Evolutionary conservation across 2,888 invertebrate genomes (phyloP), one percentile per base, ranked within the genome.

Genomic region (Orthosia incerta): DNA sequence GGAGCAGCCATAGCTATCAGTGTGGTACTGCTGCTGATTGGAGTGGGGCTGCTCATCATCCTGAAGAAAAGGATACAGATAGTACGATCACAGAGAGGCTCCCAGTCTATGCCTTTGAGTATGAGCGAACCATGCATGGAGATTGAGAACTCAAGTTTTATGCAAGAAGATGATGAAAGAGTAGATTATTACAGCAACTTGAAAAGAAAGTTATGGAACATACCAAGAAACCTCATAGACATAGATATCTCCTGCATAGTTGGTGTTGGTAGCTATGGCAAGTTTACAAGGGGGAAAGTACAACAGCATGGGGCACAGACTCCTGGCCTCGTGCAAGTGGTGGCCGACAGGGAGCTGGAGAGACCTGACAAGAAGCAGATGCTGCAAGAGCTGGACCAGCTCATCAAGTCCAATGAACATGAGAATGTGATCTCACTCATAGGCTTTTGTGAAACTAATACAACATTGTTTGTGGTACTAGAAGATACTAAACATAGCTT

Each of bases 121-220:
- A 93, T 98, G 46, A 98, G 98, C 89, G 98, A 98, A 74, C 98
- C 98, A 0, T 97, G 98, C 88, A 97, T 98, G 78, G 98, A 98
- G 94, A 97, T 98, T 91, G 98, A 98, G 91, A 98, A 98, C 90
- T 97, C 98, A 86, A 98, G 98, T 0, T 98, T 98, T 86, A 96
- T 98, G 26, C 97, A 97, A 26, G 98, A 98, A 86, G 98, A 98
- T 79, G 97, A 97, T 55, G 97, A 97, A 81, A 96, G 97, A 84
- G 95, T 97, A 1, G 98, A 98, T 88, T 97, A 98, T 88, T 98
- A 98, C 88, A 97, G 97, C 67, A 97, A 97, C 82, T 95, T 98
- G 61, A 98, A 98, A 90, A 97, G 98, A 84, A 98, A 97, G 90
- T 95, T 98, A 0, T 98, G 98, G 97, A 97, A 97, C 76, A 97